Percentiles rank a stretch among this genome's conserved stretches.
Evolutionary conservation across 1,140 invertebrate genomes (phyloP).

Genomic region (Berghia stephanieae): DNA sequence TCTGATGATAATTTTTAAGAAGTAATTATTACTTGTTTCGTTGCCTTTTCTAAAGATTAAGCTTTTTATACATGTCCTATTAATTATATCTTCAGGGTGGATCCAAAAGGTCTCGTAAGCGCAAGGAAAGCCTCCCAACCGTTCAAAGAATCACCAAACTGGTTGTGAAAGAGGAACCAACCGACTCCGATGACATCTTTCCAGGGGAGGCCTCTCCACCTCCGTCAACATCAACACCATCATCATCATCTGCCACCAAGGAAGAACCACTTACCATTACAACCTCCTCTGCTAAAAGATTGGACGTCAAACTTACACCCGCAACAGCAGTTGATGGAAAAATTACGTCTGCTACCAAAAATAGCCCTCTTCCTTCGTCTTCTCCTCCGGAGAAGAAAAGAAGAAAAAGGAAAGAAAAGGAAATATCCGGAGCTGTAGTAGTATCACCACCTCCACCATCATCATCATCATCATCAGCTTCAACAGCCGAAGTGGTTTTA

Average conservation of each 20-base stretch:
- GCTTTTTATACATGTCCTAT: too few relatives aligned
- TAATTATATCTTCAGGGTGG: constrained; percentile 8
- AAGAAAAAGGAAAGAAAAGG: constrained; percentile 44
- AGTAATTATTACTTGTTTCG: too few relatives aligned
- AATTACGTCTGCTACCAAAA: too few relatives aligned
- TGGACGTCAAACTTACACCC: too few relatives aligned
- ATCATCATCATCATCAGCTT: too few relatives aligned
- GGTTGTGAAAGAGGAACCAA: constrained; percentile 23
- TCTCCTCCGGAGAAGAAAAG: constrained; percentile 26
- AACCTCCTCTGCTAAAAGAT: too few relatives aligned
- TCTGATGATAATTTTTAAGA: too few relatives aligned
- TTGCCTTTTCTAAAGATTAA: too few relatives aligned
- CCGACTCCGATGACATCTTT: constrained; percentile 32
- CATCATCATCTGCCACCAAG: too few relatives aligned
- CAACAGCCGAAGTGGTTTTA: not conserved
- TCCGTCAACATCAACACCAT: not conserved
- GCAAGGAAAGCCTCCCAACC: constrained; percentile 33
- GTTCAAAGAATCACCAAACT: constrained; percentile 33
- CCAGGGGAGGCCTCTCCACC: constrained; percentile 35
- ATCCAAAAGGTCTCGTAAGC: constrained; percentile 25
- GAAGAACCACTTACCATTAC: too few relatives aligned
- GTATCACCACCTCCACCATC: not conserved
- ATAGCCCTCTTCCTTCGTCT: not conserved
- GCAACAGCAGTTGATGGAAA: too few relatives aligned
- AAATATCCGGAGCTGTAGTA: constrained; percentile 3